These are phyloP conservation scores for Ichneumoninae sp. DNA, from an alignment of 2,888 invertebrate species.

Conservation along the genomic window DNA sequence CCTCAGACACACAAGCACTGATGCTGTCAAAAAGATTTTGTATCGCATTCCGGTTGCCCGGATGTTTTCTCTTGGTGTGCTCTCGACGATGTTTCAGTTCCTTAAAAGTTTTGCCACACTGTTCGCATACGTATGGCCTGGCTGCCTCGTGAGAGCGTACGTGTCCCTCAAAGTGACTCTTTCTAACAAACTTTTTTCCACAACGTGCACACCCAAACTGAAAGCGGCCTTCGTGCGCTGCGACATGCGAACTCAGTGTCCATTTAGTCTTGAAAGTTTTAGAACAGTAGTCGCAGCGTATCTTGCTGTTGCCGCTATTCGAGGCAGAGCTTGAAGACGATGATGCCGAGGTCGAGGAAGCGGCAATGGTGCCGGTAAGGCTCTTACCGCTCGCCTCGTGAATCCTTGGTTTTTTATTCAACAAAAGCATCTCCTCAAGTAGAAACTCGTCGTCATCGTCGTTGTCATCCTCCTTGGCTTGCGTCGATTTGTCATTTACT, in stretches of 20 bases:
- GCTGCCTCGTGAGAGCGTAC: slow-evolving; percentile 82
- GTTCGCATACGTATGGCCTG: slow-evolving; percentile 82
- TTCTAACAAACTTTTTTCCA: slow-evolving; percentile 83
- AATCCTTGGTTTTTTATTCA: slow-evolving; percentile 75
- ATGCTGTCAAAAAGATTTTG: slow-evolving; percentile 81
- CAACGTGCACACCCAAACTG: slow-evolving; percentile 83
- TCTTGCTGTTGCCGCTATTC: slow-evolving; percentile 68
- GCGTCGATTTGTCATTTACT: slow-evolving; percentile 36
- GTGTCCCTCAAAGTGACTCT: slow-evolving; percentile 83
- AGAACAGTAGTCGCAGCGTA: slow-evolving; percentile 82
- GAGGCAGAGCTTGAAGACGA: slow-evolving; percentile 46
- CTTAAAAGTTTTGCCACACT: slow-evolving; percentile 82
- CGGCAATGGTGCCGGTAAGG: not conserved
- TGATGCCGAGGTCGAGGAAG: slow-evolving; percentile 54
- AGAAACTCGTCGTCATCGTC: slow-evolving; percentile 78
- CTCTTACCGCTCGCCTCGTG: slow-evolving; percentile 20
- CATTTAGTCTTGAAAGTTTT: slow-evolving; percentile 83
- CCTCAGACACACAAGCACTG: slow-evolving; percentile 79
- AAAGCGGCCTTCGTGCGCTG: slow-evolving; percentile 82
- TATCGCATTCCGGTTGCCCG: slow-evolving; percentile 78
- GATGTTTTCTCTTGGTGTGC: slow-evolving; percentile 82
- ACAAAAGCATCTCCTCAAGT: slow-evolving; percentile 80
- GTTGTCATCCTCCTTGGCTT: slow-evolving; percentile 68
- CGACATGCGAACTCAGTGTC: slow-evolving; percentile 82
- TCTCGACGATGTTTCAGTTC: slow-evolving; percentile 82